These are phyloP conservation scores for Gadus macrocephalus DNA, from an alignment of 2,113 vertebrate species.

Conservation along the genomic window DNA sequence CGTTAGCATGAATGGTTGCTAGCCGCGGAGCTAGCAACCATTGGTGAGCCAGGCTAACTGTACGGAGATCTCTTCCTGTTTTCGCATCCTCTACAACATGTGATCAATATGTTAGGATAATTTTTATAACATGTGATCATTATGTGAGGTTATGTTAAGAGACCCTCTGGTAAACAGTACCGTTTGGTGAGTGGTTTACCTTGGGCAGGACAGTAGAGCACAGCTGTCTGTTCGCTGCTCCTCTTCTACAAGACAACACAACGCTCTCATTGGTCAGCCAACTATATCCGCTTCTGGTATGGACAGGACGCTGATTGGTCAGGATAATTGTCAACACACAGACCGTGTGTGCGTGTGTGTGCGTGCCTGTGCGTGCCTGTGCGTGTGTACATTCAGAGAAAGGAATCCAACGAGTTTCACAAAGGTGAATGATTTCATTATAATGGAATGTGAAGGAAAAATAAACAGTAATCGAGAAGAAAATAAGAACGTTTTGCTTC, in stretches of 20 bases:
- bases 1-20: slow-evolving; percentile 17
- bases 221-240: slow-evolving; percentile 43
- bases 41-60: slow-evolving; percentile 49
- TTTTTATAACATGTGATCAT: background rate
- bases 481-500: too few relatives aligned
- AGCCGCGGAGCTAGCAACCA: slow-evolving; percentile 37
- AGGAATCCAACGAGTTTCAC: too few relatives aligned
- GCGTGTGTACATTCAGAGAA: too few relatives aligned
- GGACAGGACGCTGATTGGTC: slow-evolving; percentile 51
- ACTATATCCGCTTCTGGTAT: slow-evolving; percentile 51
- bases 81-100: background rate
- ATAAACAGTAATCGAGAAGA: too few relatives aligned
- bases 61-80: slow-evolving; percentile 30
- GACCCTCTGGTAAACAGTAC: too few relatives aligned
- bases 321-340: background rate
- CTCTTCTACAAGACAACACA: slow-evolving; percentile 60
- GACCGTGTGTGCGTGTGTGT: background rate
- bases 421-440: too few relatives aligned
- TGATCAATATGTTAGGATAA: too few relatives aligned
- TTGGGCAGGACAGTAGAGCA: slow-evolving; percentile 33
- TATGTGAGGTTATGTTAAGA: too few relatives aligned
- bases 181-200: slow-evolving; percentile 51
- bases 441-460: too few relatives aligned
- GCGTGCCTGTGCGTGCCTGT: too few relatives aligned
- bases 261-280: slow-evolving; percentile 37